Evolutionary conservation across 2,888 invertebrate species (phyloP), one percentile per base, ranked within the genome.

Genomic region (Asteroscopus sphinx): DNA sequence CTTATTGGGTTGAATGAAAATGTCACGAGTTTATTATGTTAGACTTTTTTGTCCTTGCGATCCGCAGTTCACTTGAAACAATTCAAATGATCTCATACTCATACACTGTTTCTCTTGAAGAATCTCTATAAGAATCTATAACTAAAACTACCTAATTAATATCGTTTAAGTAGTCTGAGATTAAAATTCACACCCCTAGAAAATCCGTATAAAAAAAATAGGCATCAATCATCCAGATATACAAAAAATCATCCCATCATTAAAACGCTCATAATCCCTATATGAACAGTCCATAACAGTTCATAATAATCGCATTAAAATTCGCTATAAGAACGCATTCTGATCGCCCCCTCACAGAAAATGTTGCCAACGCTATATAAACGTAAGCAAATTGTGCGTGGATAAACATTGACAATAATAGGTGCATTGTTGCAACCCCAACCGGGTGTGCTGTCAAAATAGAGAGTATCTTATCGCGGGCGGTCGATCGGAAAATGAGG

Each of bases 371-470:
- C 82, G 81, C 86, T 88, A 86, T 90, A 92, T 90, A 92, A 92
- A 93, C 92, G 83, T 80, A 79, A 72, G 90, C 93, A 93, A 94
- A 94, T 93, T 93, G 93, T 92, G 91, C 93, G 92, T 92, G 92
- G 84, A 90, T 88, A 92, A 93, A 93, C 92, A 93, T 77, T 79
- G 73, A 73, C 81, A 82, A 93, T 92, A 92, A 93, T 92, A 91
- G 89, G 80, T 58, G 88, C 88, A 92, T 93, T 93, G 92, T 93
- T 87, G 90, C 90, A 86, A 79, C 75, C 81, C 79, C 71, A 73
- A 63, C 76, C 68, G 68, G 71, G 68, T 69, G 72, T 67, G 69
- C 66, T 73, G 71, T 71, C 68, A 80, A 79, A 81, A 80, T 73
- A 79, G 56, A 60, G 53, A 55, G 55, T 57, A 58, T 59, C 42